Evolutionary conservation across 2,797 vertebrate genomes (phyloP), one percentile per base, ranked within the genome.

Genomic region (Tolypeutes matacus): DNA sequence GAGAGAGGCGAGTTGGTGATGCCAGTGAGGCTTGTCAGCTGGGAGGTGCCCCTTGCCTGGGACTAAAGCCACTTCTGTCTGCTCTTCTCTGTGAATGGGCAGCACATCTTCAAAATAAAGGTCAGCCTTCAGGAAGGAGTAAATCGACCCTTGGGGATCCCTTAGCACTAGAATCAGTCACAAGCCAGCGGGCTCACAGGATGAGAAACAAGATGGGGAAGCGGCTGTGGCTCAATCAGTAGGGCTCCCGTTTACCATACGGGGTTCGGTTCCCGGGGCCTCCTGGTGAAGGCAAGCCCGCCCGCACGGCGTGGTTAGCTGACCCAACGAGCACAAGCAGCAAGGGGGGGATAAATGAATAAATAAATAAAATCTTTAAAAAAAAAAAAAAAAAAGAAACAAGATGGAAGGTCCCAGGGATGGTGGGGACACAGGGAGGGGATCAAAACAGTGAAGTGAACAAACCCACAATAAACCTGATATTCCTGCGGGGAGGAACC

Each of bases 401-500:
- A n/a, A 58, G 25, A 42, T 9, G 80, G 39, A 84, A 93, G 34
- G 20, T 31, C 91, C 86, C 5, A 13, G 88, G 65, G 42, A 36
- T 72, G 62, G 78, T 27, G n/a, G 83, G 49, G 56, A 21, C 53
- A 1, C 17, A 20, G 67, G 39, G 77, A 72, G 69, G 51, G 51
- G 70, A 62, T 72, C 31, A 53, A 53, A 76, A 81, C 34, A 5
- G 31, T 15, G 21, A 15, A 42, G 36, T 56, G 65, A 92, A 89
- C 96, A 97, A 93, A 65, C 3, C 70, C 46, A 11, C 46, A 23
- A 76, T 72, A 65, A 82, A 60, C 67, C 86, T 73, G 89, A 92
- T 91, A 89, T 97, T 97, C 93, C 95, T 95, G 94, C 7, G 31
- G 94, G 96, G 65, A 73, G 96, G 96, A 96, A 84, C 97, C 92